A percentile compares a stretch with the other conserved stretches of the same genome.
These are phyloP conservation scores for Cetoscarus ocellatus DNA, from an alignment of 2,797 vertebrate species.

Conservation along the genomic window DNA sequence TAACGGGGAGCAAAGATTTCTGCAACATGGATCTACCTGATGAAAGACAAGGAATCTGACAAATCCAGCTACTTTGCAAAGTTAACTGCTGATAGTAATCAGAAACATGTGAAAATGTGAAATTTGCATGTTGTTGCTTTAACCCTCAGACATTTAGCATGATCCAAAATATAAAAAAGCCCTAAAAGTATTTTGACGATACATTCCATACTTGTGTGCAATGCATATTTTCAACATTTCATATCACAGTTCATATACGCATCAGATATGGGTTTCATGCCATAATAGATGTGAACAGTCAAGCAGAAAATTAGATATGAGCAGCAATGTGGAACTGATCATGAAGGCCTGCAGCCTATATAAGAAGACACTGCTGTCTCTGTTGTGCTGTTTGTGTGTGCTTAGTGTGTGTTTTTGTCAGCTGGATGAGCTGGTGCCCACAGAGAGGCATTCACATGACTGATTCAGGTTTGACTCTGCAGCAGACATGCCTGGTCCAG, in stretches of 20 bases:
- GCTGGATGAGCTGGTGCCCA: constrained; percentile 5
- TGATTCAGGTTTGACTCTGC: constrained; percentile 9
- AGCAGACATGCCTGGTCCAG: constrained; percentile 2
- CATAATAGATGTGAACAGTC: constrained; percentile 24
- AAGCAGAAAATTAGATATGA: constrained; percentile 33
- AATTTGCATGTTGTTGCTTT: too few relatives aligned
- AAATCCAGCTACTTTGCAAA: too few relatives aligned
- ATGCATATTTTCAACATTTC: background rate
- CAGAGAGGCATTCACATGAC: constrained; percentile 17
- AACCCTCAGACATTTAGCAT: too few relatives aligned
- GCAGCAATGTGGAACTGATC: constrained; percentile 39
- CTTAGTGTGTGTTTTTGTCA: constrained; percentile 10
- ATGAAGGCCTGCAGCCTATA: constrained; percentile 16
- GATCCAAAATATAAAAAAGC: constrained; percentile 4
- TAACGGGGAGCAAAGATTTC: too few relatives aligned
- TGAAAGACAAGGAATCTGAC: too few relatives aligned
- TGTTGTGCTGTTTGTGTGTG: constrained; percentile 11
- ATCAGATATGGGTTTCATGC: constrained; percentile 16
- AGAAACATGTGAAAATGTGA: too few relatives aligned
- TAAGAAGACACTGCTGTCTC: constrained; percentile 20
- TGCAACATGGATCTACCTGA: too few relatives aligned
- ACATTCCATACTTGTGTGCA: background rate
- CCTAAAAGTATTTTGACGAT: constrained; percentile 8
- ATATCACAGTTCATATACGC: background rate
- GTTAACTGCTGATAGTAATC: too few relatives aligned